These are phyloP conservation scores for Acleris literana DNA, from an alignment of 2,888 invertebrate genomes.

Conservation along the genomic window DNA sequence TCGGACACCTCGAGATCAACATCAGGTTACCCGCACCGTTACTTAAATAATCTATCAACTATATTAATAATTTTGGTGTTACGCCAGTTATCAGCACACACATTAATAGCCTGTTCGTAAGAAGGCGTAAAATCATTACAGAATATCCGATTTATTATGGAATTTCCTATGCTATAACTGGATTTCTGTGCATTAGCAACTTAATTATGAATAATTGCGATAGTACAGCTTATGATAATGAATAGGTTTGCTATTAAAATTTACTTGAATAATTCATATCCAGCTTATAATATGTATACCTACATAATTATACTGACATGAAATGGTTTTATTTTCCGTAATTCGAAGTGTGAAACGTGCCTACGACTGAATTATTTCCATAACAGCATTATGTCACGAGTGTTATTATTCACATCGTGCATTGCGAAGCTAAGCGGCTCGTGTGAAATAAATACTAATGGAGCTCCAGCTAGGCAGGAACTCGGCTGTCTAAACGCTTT, in stretches of 20 bases:
- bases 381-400: constrained; percentile 10
- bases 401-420: constrained; percentile 20
- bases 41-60: constrained; percentile 40
- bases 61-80: constrained; percentile 35
- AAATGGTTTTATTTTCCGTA: neutral
- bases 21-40: constrained; percentile 25
- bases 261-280: too few relatives aligned
- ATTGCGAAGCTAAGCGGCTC: constrained; percentile 9
- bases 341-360: neutral
- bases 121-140: constrained; percentile 52
- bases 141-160: constrained; percentile 50
- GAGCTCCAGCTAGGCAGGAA: constrained; percentile 1
- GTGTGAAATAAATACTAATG: constrained; percentile 10
- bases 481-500: constrained; percentile 6
- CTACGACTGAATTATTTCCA: constrained; percentile 3
- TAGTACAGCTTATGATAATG: neutral
- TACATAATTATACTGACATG: neutral
- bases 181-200: constrained; percentile 5
- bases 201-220: constrained; percentile 4
- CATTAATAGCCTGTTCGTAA: constrained; percentile 3
- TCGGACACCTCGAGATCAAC: constrained; percentile 18
- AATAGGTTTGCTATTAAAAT: neutral
- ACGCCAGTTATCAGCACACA: neutral
- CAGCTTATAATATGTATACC: too few relatives aligned
- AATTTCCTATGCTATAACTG: constrained; percentile 28